These are phyloP conservation scores for Pachyrhynchus sulphureomaculatus DNA, from an alignment of 1,140 invertebrate genomes.

Conservation along the genomic window DNA sequence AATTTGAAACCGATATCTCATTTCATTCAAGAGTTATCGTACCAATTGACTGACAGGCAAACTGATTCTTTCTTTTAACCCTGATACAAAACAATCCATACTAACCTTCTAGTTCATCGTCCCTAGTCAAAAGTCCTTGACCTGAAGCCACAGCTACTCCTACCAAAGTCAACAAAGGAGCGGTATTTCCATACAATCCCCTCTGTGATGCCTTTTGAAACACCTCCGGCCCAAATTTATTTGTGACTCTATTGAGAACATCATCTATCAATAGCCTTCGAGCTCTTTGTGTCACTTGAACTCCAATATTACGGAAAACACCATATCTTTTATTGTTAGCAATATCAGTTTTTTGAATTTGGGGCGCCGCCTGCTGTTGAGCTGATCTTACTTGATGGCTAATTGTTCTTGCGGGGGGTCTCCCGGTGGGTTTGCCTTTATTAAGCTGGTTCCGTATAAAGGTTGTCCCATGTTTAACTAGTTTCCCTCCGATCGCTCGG, in stretches of 20 bases:
- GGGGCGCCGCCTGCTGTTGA: slow-evolving; percentile 43
- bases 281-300: slow-evolving; percentile 60
- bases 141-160: slow-evolving; percentile 74
- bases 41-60: too few relatives aligned
- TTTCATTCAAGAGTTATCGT: too few relatives aligned
- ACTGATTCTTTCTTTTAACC: too few relatives aligned
- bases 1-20: too few relatives aligned
- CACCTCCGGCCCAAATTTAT: slow-evolving; percentile 63
- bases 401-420: slow-evolving; percentile 44
- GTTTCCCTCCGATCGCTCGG: slow-evolving; percentile 41
- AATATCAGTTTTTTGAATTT: slow-evolving; percentile 12
- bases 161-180: slow-evolving; percentile 73
- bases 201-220: slow-evolving; percentile 61
- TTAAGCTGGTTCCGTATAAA: slow-evolving; percentile 38
- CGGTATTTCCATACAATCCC: slow-evolving; percentile 69
- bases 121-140: slow-evolving; percentile 72
- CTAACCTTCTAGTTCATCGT: slow-evolving; percentile 72
- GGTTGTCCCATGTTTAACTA: slow-evolving; percentile 49
- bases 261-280: slow-evolving; percentile 68
- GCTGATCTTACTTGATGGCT: slow-evolving; percentile 42
- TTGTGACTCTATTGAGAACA: slow-evolving; percentile 68
- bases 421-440: slow-evolving; percentile 30
- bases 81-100: too few relatives aligned
- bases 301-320: slow-evolving; percentile 53
- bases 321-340: slow-evolving; percentile 26